These are phyloP conservation scores for Collichthys lucidus DNA, from an alignment of 2,113 vertebrate genomes.

Conservation along the genomic window DNA sequence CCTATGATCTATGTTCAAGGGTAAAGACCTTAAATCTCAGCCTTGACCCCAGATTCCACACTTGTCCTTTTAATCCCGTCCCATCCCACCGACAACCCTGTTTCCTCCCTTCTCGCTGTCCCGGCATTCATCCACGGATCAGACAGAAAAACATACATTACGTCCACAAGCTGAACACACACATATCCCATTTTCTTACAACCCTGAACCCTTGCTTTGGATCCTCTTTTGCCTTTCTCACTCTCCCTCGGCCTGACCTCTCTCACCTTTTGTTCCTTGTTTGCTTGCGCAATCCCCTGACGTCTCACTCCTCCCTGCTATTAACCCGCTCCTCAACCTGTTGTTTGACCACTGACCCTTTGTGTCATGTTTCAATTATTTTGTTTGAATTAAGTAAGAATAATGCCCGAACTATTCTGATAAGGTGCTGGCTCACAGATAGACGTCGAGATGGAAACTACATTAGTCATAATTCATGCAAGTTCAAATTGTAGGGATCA, in stretches of 20 bases:
- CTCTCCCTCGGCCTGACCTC: slow-evolving; percentile 45
- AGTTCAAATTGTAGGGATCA: neutral
- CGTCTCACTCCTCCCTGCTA: slow-evolving; percentile 33
- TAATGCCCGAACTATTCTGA: neutral
- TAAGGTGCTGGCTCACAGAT: neutral
- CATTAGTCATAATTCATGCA: too few relatives aligned
- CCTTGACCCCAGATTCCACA: slow-evolving; percentile 69
- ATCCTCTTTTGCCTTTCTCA: slow-evolving; percentile 8
- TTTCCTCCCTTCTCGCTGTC: slow-evolving; percentile 71
- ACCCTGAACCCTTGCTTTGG: neutral
- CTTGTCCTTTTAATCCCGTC: slow-evolving; percentile 64
- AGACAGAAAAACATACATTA: slow-evolving; percentile 80
- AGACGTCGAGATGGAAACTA: neutral
- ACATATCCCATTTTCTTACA: neutral
- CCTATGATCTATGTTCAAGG: slow-evolving; percentile 54
- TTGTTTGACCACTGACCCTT: slow-evolving; percentile 64
- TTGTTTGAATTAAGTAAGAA: neutral
- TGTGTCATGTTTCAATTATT: neutral
- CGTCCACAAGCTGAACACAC: slow-evolving; percentile 55
- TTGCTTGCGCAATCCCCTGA: slow-evolving; percentile 36
- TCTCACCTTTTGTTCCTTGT: slow-evolving; percentile 50
- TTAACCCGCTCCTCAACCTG: slow-evolving; percentile 24
- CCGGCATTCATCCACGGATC: slow-evolving; percentile 66
- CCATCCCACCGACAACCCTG: slow-evolving; percentile 57
- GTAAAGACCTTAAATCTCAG: slow-evolving; percentile 52